Conservation (phyloP, 2,888 invertebrate genomes). For the Caenorhabditis sp. region DNA sequence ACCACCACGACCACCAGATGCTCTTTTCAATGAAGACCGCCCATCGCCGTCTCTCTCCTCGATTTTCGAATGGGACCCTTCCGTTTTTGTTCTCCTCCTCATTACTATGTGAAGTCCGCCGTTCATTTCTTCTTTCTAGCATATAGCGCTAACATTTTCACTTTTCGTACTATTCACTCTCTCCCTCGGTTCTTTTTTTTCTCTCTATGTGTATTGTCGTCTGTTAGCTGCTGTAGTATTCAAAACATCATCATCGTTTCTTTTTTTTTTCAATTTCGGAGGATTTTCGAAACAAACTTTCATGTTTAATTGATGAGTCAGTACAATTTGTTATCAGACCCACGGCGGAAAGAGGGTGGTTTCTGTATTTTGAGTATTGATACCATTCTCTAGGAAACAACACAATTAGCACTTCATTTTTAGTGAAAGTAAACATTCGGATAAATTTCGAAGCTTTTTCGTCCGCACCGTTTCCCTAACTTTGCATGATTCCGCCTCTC, state of each 20-base stretch:
- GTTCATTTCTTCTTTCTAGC: not conserved
- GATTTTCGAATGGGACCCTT: not conserved
- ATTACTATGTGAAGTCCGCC: slow-evolving; percentile 9
- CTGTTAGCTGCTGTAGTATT: not conserved
- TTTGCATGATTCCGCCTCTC: not conserved
- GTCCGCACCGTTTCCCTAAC: too few relatives aligned
- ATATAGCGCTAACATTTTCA: slow-evolving; percentile 7
- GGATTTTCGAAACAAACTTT: not conserved
- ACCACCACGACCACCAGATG: not conserved
- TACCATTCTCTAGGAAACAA: too few relatives aligned
- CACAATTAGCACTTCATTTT: too few relatives aligned
- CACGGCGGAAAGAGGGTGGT: not conserved
- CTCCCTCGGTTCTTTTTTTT: not conserved
- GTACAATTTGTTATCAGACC: not conserved
- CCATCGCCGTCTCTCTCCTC: too few relatives aligned
- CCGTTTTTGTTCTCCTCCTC: not conserved
- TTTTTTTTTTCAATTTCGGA: too few relatives aligned
- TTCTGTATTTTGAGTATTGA: not conserved
- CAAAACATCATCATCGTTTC: slow-evolving; percentile 13
- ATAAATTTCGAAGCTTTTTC: too few relatives aligned
- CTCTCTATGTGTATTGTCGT: not conserved
- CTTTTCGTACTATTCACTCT: slow-evolving; percentile 17
- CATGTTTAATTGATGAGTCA: not conserved
- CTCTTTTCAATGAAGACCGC: not conserved
- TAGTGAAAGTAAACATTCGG: too few relatives aligned